A percentile compares a stretch with the other conserved stretches of the same genome.
phyloP scores from a whole-genome alignment of 2,113 vertebrate species.

The Pseudolaguvia tuberculata region DNA sequence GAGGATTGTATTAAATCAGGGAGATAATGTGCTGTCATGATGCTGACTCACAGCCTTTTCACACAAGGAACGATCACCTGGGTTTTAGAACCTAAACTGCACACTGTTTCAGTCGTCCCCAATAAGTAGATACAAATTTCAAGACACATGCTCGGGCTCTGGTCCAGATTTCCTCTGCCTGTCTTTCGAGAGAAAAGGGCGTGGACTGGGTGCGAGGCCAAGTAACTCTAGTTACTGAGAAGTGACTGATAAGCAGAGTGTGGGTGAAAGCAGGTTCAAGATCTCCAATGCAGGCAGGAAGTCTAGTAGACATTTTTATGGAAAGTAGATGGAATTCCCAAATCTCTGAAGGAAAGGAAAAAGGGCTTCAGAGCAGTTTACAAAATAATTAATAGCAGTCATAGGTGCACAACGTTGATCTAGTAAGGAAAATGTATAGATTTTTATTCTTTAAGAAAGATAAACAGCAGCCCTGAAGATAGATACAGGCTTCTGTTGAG shows the following conservation, averaged over 20 bases:
- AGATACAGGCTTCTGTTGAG: neutral
- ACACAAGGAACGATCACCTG: neutral
- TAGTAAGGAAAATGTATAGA: neutral
- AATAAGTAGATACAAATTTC: neutral
- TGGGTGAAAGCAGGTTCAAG: neutral
- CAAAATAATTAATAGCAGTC: neutral
- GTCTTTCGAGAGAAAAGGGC: neutral
- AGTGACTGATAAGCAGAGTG: neutral
- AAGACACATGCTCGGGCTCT: neutral
- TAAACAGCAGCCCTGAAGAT: neutral
- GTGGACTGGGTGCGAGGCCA: neutral
- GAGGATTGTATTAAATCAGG: constrained; percentile 29
- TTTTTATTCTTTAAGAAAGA: neutral
- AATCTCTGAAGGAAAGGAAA: neutral
- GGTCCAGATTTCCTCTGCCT: neutral
- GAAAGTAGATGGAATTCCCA: neutral
- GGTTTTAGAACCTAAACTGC: neutral
- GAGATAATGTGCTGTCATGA: constrained; percentile 16
- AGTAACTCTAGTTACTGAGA: neutral
- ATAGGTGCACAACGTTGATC: neutral
- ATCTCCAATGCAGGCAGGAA: neutral
- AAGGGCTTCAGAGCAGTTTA: neutral
- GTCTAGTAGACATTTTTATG: neutral
- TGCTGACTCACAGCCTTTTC: constrained; percentile 29
- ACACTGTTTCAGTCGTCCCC: neutral